Base-by-base conservation (phyloP, 2,888 invertebrate species). In the Limnephilus rhombicus region DNA sequence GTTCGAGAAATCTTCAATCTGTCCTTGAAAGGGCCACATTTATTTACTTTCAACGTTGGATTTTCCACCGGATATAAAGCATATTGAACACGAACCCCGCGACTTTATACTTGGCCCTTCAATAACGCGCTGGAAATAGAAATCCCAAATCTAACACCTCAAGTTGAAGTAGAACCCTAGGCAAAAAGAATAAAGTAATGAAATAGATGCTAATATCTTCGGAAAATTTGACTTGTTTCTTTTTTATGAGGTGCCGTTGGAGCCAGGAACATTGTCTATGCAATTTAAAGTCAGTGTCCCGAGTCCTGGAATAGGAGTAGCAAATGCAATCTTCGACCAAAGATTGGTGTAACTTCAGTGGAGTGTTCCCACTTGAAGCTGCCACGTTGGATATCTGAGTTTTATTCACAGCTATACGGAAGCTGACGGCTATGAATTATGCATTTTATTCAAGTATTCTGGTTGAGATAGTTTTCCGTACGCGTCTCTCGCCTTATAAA, bases 371-470 rank as follows among this genome's bases (percentile, higher is more conserved):
- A 80, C 89, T 24, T 68, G 31, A 45, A 83, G 91, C 31, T 80
- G 91, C 85, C 83, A 88, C 88, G 53, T 91, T 31, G 29, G 83
- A 91, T 86, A 92, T 93, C 92, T 92, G 92, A 90, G 90, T 92
- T 93, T 92, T 92, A 92, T 92, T 92, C 90, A 85, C 90, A 45
- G 92, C 91, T 85, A 80, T 80, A 37, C 85, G 92, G 68, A 82
- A n/a, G 81, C 45, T 83, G 86, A 90, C 90, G 53, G n/a, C 87
- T 85, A 92, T 93, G 93, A 93, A 93, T 93, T 92, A 93, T 93
- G 92, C 92, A 93, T 92, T 31, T 90, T 92, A 92, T 92, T 92
- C 92, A 91, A 91, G 92, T 87, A 90, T 83, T 49, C 80, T 41
- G 90, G 91, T 91, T 90, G 90, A 90, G 82, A 90, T 89, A 92